Evolutionary conservation across 2,113 vertebrate genomes (phyloP).

Genomic region (Herpetotheres cachinnans): DNA sequence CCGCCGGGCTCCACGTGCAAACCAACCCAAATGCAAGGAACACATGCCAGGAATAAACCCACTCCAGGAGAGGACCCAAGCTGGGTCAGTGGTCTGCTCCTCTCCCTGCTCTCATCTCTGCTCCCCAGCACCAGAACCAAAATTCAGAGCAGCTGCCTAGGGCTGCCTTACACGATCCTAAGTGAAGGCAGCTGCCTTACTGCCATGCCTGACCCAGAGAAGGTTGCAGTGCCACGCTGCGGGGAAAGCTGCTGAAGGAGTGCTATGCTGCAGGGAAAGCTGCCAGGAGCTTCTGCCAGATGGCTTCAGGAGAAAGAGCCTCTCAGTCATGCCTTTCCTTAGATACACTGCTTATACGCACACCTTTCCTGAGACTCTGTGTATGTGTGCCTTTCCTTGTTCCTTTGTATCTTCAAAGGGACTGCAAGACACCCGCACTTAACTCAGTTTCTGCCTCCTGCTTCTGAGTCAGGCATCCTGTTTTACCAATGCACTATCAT

Average conservation of each 20-base stretch:
- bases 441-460: background rate
- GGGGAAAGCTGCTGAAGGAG: background rate
- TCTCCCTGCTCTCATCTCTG: background rate
- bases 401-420: background rate
- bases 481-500: background rate
- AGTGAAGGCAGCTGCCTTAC: background rate
- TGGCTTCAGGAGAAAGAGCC: background rate
- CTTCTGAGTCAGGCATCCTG: background rate
- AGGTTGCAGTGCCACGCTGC: accelerated
- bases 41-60: background rate
- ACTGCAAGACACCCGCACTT: background rate
- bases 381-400: background rate
- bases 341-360: background rate
- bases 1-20: background rate
- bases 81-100: background rate
- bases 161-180: background rate
- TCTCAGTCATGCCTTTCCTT: background rate
- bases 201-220: background rate
- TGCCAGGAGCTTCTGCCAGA: background rate
- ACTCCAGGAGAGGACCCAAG: background rate
- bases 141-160: background rate
- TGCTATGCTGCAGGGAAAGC: background rate
- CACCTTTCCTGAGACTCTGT: background rate
- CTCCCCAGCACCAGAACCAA: background rate
- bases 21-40: background rate